A percentile compares a stretch with the other conserved stretches of the same genome.
Conservation (phyloP, 2,797 vertebrate genomes). For the Benthosema pterotum region DNA sequence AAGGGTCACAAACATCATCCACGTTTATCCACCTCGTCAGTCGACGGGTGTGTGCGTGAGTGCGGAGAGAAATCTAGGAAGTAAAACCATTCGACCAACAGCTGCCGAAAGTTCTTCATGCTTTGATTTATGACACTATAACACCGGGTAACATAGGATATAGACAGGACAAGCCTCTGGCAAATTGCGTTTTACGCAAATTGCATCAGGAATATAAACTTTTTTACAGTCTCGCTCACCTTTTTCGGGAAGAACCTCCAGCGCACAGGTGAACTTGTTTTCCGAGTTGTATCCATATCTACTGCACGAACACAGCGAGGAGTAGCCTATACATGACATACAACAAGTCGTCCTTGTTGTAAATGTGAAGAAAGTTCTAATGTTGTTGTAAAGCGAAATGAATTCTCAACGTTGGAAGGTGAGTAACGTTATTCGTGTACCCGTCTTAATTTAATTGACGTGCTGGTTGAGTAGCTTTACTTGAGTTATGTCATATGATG, state of each 20-base stretch:
- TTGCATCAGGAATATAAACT: neutral
- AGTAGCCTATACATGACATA: conserved; percentile 3
- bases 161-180: neutral
- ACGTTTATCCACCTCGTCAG: conserved; percentile 18
- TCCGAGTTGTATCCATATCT: neutral
- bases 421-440: conserved; percentile 20
- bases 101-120: conserved; percentile 9
- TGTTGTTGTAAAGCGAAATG: conserved; percentile 36
- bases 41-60: conserved; percentile 17
- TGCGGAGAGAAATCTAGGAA: conserved; percentile 63
- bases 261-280: conserved; percentile 43
- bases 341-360: neutral
- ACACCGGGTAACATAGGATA: too few species aligned
- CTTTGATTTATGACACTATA: neutral
- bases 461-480: too few species aligned
- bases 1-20: neutral
- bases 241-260: conserved; percentile 7
- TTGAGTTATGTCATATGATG: neutral
- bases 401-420: conserved; percentile 38
- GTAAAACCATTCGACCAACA: conserved; percentile 49
- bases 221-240: conserved; percentile 1
- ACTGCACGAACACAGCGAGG: conserved; percentile 1
- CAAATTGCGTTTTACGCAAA: neutral
- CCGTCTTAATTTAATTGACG: too few species aligned
- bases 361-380: neutral